Conservation (phyloP, 1,140 invertebrate genomes). For the Pseudomyrmex gracilis region DNA sequence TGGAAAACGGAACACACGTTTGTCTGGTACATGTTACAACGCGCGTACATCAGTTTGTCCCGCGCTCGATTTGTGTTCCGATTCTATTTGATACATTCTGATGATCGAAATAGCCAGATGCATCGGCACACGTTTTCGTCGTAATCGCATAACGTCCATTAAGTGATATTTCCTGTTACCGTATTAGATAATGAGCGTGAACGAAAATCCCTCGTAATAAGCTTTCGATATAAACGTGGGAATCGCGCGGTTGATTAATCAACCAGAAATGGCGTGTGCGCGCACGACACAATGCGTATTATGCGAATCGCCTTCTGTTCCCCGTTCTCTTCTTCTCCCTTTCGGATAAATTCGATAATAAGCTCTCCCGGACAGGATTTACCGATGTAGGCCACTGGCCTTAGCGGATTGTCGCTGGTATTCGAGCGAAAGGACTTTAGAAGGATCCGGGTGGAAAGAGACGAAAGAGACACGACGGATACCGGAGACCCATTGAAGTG, state of each 20-base stretch:
- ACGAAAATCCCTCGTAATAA: constrained; percentile 1
- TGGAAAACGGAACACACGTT: too few relatives aligned
- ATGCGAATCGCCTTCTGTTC: not conserved
- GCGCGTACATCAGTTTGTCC: too few relatives aligned
- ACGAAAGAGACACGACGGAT: constrained; percentile 18
- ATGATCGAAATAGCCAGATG: too few relatives aligned
- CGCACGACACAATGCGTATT: constrained; percentile 34
- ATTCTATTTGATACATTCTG: too few relatives aligned
- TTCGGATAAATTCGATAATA: constrained; percentile 53
- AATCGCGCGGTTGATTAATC: constrained; percentile 1
- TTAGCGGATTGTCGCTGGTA: constrained; percentile 30
- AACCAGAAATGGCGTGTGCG: not conserved
- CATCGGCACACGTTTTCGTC: not conserved
- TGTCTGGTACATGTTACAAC: too few relatives aligned
- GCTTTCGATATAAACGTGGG: not conserved
- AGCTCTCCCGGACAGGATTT: constrained; percentile 35
- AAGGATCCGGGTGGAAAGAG: not conserved
- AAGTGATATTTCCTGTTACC: too few relatives aligned
- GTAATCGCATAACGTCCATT: not conserved
- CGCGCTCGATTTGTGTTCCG: too few relatives aligned
- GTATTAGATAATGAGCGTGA: not conserved
- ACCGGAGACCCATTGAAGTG: constrained; percentile 60
- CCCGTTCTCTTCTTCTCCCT: not conserved
- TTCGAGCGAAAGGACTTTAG: constrained; percentile 17
- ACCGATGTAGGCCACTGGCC: constrained; percentile 28